Conservation (phyloP, 2,888 invertebrate species). For the Trichogramma dendrolimi region DNA sequence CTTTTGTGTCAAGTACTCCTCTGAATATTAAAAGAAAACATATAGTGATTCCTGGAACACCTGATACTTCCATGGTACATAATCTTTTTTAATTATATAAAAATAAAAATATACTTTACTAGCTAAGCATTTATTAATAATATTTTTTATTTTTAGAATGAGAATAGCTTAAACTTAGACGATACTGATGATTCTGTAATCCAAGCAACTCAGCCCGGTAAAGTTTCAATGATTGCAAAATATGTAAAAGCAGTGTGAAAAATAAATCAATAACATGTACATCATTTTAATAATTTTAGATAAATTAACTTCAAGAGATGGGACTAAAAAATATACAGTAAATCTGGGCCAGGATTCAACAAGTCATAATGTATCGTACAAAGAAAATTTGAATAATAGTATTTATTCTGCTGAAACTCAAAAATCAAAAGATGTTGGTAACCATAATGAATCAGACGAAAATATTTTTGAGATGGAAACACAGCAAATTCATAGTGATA, state of each 20-base stretch:
- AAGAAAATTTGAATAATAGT: constrained; percentile 9
- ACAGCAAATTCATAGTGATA: constrained; percentile 8
- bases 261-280: not conserved
- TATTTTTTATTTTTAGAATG: not conserved
- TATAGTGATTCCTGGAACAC: constrained; percentile 34
- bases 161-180: not conserved
- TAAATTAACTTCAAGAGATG: no score
- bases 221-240: not conserved
- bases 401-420: constrained; percentile 13
- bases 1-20: constrained; percentile 28
- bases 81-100: not conserved
- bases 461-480: constrained; percentile 29
- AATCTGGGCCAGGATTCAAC: not conserved
- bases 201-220: no score
- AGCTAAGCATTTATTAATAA: not conserved
- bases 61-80: constrained; percentile 36
- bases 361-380: not conserved
- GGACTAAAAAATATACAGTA: not conserved
- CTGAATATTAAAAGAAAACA: constrained; percentile 11
- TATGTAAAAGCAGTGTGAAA: not conserved
- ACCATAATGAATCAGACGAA: constrained; percentile 7
- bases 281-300: no score
- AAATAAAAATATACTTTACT: no score
- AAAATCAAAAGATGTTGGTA: not conserved
- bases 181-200: no score